phyloP scores from a whole-genome alignment of 1,140 invertebrate genomes.

The Lepidotrigona ventralis region DNA sequence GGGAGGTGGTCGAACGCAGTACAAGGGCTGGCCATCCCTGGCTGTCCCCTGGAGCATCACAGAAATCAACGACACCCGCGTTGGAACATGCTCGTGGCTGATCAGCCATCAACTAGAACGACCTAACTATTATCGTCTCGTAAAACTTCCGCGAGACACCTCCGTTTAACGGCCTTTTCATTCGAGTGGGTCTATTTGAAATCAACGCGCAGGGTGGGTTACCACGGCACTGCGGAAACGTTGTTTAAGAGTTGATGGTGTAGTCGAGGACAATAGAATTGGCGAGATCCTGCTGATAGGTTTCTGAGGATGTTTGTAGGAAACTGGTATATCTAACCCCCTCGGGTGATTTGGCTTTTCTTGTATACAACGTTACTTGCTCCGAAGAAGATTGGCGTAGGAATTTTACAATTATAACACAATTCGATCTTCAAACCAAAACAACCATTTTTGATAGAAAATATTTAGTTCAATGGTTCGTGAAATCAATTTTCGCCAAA shows the following conservation, averaged over 20 bases:
- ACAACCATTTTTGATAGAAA: neutral
- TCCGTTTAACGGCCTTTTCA: neutral
- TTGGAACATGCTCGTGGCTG: constrained; percentile 32
- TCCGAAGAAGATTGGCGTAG: too few relatives aligned
- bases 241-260: neutral
- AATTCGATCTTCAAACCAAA: neutral
- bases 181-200: neutral
- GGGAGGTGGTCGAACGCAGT: constrained; percentile 42
- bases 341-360: neutral
- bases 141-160: neutral
- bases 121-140: constrained; percentile 8
- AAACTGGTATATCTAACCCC: neutral
- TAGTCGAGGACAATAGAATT: too few relatives aligned
- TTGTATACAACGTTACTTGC: too few relatives aligned
- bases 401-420: neutral
- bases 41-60: neutral
- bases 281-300: neutral
- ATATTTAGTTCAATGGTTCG: neutral
- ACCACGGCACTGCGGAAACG: neutral
- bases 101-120: constrained; percentile 27
- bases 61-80: constrained; percentile 32
- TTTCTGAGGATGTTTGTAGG: neutral
- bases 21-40: neutral
- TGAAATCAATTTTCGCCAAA: neutral
- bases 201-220: neutral